Percentiles rank a stretch among this genome's conserved stretches.
Conservation (phyloP, 1,140 invertebrate genomes). For the Drosophila orosa region DNA sequence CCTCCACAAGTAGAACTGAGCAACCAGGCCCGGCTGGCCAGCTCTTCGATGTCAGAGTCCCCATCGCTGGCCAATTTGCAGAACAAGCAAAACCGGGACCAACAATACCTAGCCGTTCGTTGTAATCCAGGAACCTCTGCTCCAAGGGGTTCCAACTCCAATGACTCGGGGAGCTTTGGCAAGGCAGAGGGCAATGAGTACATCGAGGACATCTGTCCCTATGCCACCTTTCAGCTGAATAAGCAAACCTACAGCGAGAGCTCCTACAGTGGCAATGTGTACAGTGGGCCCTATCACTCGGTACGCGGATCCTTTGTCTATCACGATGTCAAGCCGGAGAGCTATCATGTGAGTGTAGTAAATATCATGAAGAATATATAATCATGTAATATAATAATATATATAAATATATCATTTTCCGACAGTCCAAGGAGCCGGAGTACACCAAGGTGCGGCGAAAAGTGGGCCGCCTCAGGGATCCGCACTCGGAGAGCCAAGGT, state of each 20-base stretch:
- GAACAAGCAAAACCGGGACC: constrained; percentile 90
- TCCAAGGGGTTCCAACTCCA: constrained; percentile 84
- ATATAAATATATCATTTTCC: background rate
- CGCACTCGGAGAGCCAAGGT: constrained; percentile 93
- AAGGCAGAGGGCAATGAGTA: constrained; percentile 89
- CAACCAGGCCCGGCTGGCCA: constrained; percentile 75
- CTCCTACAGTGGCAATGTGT: constrained; percentile 94
- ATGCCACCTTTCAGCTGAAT: constrained; percentile 95
- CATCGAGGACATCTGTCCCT: constrained; percentile 95
- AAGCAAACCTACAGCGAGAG: constrained; percentile 94
- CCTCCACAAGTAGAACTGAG: constrained; percentile 53
- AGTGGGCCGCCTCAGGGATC: constrained; percentile 89
- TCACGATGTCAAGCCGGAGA: constrained; percentile 89
- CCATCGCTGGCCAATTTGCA: constrained; percentile 90
- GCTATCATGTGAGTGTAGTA: constrained; percentile 85
- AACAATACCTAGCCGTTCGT: constrained; percentile 88
- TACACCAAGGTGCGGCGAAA: constrained; percentile 93
- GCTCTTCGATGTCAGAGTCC: constrained; percentile 86
- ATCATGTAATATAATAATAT: background rate
- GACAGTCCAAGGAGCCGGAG: constrained; percentile 90
- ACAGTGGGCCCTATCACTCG: constrained; percentile 92
- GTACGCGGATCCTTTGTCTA: constrained; percentile 95
- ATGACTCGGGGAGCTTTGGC: constrained; percentile 85
- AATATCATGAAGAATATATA: background rate
- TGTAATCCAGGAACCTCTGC: constrained; percentile 83